phyloP scores from a whole-genome alignment of 2,888 invertebrate species.

The Amblyteles armatorius region DNA sequence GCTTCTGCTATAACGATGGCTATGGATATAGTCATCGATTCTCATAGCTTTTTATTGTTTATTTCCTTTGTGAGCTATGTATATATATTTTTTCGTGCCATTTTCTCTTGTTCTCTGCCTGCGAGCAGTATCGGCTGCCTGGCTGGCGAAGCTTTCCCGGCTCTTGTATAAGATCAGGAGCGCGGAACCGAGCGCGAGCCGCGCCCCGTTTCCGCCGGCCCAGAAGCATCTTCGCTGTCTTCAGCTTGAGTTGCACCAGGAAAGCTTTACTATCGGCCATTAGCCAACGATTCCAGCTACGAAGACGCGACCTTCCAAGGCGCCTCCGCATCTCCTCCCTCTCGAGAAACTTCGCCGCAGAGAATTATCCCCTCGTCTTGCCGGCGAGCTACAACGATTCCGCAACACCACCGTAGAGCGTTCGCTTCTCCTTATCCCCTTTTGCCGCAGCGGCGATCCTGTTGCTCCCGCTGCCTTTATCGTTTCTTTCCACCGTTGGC shows the following conservation, averaged over 20 bases:
- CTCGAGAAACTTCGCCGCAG: slow-evolving; percentile 33
- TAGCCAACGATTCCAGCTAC: slow-evolving; percentile 81
- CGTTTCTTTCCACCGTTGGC: slow-evolving; percentile 7
- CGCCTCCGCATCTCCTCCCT: slow-evolving; percentile 51
- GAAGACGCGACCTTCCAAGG: slow-evolving; percentile 76
- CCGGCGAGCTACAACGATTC: slow-evolving; percentile 46
- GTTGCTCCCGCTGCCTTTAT: slow-evolving; percentile 12
- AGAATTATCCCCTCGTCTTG: slow-evolving; percentile 55
- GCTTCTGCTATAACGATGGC: background rate
- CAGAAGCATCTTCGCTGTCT: slow-evolving; percentile 60
- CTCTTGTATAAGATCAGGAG: slow-evolving; percentile 37
- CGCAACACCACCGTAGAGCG: slow-evolving; percentile 45
- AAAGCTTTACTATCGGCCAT: slow-evolving; percentile 75
- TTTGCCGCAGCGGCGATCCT: slow-evolving; percentile 26
- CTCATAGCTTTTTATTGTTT: slow-evolving; percentile 23
- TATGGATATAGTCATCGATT: background rate
- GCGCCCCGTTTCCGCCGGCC: slow-evolving; percentile 64
- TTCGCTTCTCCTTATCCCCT: slow-evolving; percentile 31
- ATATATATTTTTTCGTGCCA: background rate
- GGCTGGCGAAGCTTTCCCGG: slow-evolving; percentile 38
- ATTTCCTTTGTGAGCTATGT: background rate
- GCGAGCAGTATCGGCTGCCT: slow-evolving; percentile 25
- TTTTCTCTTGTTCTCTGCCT: slow-evolving; percentile 57
- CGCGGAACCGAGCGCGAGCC: slow-evolving; percentile 44
- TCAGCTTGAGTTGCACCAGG: slow-evolving; percentile 47